Evolutionary conservation across 2,113 vertebrate species (phyloP), one percentile per base, ranked within the genome.

Genomic region (Carettochelys insculpta): DNA sequence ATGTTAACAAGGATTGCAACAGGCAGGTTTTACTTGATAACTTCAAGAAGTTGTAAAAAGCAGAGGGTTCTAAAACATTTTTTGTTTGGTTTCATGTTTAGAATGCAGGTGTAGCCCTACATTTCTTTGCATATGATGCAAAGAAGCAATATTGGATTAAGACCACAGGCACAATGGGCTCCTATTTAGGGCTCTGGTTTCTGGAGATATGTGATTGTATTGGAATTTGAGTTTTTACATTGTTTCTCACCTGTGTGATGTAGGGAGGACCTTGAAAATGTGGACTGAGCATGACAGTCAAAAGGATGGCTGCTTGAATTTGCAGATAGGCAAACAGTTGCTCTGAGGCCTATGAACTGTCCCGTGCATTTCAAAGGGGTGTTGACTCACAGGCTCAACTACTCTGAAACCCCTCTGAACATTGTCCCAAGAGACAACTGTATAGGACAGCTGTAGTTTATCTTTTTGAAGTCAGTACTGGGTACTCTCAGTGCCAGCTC

Each of bases 371-470:
- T 38, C 34, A 52, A 0, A 43, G 1, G 84, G 12, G 0, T 11
- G 77, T 3, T 1, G 2, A 0, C 84, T 68, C 41, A 73, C 1
- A 0, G 65, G 3, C 73, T 2, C 77, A 41, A n/a, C 51, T 50
- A 3, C 3, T 29, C 73, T 1, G 50, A 53, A 45, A 25, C 2
- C 1, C 51, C 38, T 13, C 48, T 77, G 0, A 0, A 43, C 48
- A 0, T 4, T 43, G 6, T 4, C 43, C 34, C 4, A 7, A 54
- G 41, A 38, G 83, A 80, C 45, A 38, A 86, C 65, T 41, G 20
- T 2, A 47, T 8, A 0, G 29, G 7, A 31, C 24, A 76, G 88
- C 82, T 4, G 0, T 4, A 13, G 4, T 16, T 3, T 17, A 3
- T 13, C n/a, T 3, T 0, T 27, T 7, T 16, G 53, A 3, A n/a